Conservation (phyloP, 1,140 invertebrate genomes). For the Archivesica marissinica region DNA sequence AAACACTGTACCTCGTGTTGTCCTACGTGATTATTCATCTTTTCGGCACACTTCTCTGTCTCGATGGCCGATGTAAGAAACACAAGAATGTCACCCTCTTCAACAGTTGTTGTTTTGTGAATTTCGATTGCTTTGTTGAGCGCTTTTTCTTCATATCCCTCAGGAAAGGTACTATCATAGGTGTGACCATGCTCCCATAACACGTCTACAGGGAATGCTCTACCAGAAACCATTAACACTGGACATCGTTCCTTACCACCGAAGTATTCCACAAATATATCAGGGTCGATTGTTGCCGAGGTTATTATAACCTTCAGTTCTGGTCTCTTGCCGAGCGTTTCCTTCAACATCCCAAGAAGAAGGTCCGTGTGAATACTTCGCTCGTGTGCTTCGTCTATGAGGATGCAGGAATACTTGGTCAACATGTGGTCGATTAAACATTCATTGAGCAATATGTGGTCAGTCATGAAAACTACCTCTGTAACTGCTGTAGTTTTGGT, state of each 20-base stretch:
- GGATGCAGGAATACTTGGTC: constrained; percentile 90
- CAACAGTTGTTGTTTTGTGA: constrained; percentile 93
- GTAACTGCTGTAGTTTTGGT: constrained; percentile 87
- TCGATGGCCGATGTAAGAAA: constrained; percentile 91
- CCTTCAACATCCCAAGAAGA: constrained; percentile 92
- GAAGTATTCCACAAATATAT: constrained; percentile 87
- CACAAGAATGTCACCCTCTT: constrained; percentile 98
- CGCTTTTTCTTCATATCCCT: constrained; percentile 97
- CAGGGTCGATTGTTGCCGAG: constrained; percentile 84
- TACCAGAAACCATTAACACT: constrained; percentile 96
- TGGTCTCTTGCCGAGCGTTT: constrained; percentile 68
- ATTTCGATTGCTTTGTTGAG: constrained; percentile 98
- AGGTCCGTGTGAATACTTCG: constrained; percentile 97
- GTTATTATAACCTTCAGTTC: constrained; percentile 80
- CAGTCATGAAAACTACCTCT: constrained; percentile 98
- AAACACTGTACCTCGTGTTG: constrained; percentile 69
- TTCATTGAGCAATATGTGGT: constrained; percentile 98
- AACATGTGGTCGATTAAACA: constrained; percentile 89
- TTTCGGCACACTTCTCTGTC: constrained; percentile 76
- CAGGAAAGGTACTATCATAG: constrained; percentile 88
- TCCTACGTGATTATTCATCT: constrained; percentile 44
- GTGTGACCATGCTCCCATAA: constrained; percentile 94
- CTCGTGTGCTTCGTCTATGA: constrained; percentile 99
- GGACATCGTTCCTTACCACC: constrained; percentile 94
- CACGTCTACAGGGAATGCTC: constrained; percentile 94